Conservation (phyloP, 1,140 invertebrate genomes). For the Yoshiicerus persimilis region DNA sequence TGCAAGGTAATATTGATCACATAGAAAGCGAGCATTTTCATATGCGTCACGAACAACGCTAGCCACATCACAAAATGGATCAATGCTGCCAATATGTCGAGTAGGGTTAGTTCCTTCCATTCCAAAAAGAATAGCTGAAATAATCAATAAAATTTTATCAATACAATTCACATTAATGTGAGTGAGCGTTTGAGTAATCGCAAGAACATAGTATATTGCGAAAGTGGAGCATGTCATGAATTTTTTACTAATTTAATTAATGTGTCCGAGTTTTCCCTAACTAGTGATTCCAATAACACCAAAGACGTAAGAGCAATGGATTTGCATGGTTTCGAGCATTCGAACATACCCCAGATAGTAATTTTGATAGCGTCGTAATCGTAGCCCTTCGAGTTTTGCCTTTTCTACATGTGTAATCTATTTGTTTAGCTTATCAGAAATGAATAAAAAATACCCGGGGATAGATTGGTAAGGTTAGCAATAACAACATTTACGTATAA, state of each 20-base stretch:
- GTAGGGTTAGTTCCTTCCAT: slow-evolving; percentile 58
- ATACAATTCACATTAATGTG: not conserved
- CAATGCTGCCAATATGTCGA: slow-evolving; percentile 80
- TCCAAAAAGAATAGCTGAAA: slow-evolving; percentile 85
- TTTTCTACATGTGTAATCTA: too few species aligned
- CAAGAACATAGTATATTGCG: not conserved
- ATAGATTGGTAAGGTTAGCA: too few species aligned
- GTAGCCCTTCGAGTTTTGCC: too few species aligned
- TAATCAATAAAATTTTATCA: slow-evolving; percentile 46
- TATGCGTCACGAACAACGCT: slow-evolving; percentile 80
- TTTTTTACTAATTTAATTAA: not conserved
- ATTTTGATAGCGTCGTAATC: too few species aligned
- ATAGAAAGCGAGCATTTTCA: slow-evolving; percentile 94
- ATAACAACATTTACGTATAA: too few species aligned
- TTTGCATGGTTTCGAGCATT: too few species aligned
- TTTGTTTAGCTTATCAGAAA: too few species aligned
- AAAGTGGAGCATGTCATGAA: not conserved
- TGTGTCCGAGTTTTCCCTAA: not conserved
- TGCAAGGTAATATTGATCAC: slow-evolving; percentile 94
- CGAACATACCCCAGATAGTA: too few species aligned
- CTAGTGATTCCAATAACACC: too few species aligned
- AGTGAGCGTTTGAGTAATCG: not conserved
- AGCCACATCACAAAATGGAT: slow-evolving; percentile 38
- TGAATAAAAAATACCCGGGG: too few species aligned
- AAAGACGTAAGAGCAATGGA: too few species aligned